Evolutionary conservation across 2,797 vertebrate genomes (phyloP).

Genomic region (Enteromius trimaculatus): DNA sequence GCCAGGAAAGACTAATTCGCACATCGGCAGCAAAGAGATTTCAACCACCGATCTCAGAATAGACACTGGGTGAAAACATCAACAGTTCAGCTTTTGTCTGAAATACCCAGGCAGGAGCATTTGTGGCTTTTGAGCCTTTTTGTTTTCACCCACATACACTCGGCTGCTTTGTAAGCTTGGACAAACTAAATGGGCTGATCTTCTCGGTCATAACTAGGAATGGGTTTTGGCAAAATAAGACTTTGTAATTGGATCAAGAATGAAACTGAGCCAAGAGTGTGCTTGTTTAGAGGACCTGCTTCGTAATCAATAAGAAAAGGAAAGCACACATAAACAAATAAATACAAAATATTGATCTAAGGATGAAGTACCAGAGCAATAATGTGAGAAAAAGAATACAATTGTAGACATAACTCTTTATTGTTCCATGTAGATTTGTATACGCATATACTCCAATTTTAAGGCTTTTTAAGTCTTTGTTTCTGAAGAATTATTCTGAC

Average conservation of each 20-base stretch:
- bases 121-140: neutral
- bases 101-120: neutral
- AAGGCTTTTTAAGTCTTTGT: too few species aligned
- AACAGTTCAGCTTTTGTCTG: neutral
- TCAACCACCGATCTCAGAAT: constrained; percentile 3
- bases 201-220: neutral
- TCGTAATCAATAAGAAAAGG: neutral
- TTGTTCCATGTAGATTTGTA: neutral
- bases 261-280: constrained; percentile 1
- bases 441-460: too few species aligned
- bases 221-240: neutral
- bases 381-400: neutral
- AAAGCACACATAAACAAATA: neutral
- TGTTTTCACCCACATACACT: constrained; percentile 22
- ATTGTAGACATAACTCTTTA: neutral
- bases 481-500: too few species aligned
- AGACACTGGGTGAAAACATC: neutral
- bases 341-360: neutral
- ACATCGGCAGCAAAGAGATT: neutral
- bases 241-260: constrained; percentile 1
- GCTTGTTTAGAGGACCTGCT: constrained; percentile 5
- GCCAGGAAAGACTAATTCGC: neutral
- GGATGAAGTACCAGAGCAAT: neutral
- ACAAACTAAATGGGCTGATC: constrained; percentile 3
- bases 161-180: neutral